These are phyloP conservation scores for Aphelinus certus DNA, from an alignment of 1,140 invertebrate genomes.

Conservation along the genomic window DNA sequence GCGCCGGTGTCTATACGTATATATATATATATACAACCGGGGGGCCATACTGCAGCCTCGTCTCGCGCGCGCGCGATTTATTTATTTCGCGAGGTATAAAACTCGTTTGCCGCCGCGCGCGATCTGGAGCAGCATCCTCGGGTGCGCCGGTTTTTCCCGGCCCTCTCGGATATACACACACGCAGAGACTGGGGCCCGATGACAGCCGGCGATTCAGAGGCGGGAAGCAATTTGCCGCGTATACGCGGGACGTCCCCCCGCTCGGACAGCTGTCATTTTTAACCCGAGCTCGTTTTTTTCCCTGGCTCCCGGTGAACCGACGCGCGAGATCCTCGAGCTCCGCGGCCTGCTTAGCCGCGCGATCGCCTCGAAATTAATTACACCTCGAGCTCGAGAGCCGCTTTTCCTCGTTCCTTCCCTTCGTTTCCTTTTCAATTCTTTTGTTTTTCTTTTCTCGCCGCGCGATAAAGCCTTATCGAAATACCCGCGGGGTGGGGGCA, in stretches of 20 bases:
- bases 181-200: slow-evolving; percentile 1
- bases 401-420: not conserved
- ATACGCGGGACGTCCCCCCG: too few relatives aligned
- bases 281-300: not conserved
- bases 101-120: slow-evolving; percentile 53
- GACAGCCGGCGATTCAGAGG: slow-evolving; percentile 38
- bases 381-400: too few relatives aligned
- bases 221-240: slow-evolving; percentile 35
- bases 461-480: too few relatives aligned
- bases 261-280: slow-evolving; percentile 33
- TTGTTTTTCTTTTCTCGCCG: not conserved
- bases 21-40: slow-evolving; percentile 20
- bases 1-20: slow-evolving; percentile 23
- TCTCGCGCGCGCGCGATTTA: slow-evolving; percentile 54
- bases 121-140: slow-evolving; percentile 24
- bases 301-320: not conserved
- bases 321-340: not conserved
- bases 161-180: not conserved
- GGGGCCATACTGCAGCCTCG: slow-evolving; percentile 38
- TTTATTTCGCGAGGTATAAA: slow-evolving; percentile 61
- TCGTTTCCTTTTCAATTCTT: not conserved
- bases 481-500: too few relatives aligned
- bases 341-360: too few relatives aligned
- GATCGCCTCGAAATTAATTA: too few relatives aligned
- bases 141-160: slow-evolving; percentile 6